Conservation (phyloP, 2,888 invertebrate genomes). For the Nesidiocoris tenuis region DNA sequence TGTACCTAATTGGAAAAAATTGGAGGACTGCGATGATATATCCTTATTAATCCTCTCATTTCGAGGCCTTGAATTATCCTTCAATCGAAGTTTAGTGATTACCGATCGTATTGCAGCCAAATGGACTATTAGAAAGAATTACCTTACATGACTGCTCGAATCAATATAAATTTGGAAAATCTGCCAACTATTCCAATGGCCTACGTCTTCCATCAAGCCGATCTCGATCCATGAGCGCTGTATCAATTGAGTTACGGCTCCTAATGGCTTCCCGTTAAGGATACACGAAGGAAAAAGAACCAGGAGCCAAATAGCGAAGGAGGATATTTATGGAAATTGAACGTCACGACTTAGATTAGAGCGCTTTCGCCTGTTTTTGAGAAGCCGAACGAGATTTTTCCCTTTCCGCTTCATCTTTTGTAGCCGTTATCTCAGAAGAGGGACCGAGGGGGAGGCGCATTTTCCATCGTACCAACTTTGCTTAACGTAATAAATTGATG, state of each 20-base stretch:
- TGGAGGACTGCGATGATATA: too few relatives aligned
- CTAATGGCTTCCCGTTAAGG: neutral
- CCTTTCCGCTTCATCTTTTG: neutral
- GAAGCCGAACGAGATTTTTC: neutral
- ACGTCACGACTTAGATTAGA: slow-evolving; percentile 18
- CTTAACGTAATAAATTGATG: slow-evolving; percentile 38
- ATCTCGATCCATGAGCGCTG: too few relatives aligned
- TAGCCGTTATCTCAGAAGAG: neutral
- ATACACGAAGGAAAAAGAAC: neutral
- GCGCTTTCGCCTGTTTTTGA: neutral
- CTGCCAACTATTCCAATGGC: too few relatives aligned
- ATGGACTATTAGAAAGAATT: too few relatives aligned
- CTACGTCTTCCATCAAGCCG: too few relatives aligned
- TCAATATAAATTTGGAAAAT: too few relatives aligned
- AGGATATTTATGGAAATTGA: neutral
- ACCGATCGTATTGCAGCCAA: too few relatives aligned
- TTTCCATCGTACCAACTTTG: neutral
- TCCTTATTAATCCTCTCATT: too few relatives aligned
- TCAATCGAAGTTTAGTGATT: too few relatives aligned
- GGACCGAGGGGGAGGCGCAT: neutral
- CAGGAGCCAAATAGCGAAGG: neutral
- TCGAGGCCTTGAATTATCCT: too few relatives aligned
- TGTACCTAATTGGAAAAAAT: too few relatives aligned
- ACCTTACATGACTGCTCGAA: too few relatives aligned
- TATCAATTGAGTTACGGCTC: neutral